Evolutionary conservation across 2,797 vertebrate genomes (phyloP).

Genomic region (Synaphobranchus kaupii): DNA sequence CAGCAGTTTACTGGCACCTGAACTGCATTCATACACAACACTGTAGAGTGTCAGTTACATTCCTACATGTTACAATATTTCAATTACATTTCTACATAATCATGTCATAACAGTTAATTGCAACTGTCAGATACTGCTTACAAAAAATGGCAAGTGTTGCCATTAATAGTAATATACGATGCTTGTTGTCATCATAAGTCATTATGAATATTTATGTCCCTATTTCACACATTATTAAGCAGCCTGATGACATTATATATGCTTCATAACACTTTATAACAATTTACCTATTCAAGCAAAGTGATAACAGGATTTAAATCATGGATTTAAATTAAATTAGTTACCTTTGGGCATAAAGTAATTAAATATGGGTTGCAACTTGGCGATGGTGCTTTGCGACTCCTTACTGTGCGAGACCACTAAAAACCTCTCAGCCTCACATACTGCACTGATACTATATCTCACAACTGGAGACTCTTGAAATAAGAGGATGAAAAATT

Average conservation of each 20-base stretch:
- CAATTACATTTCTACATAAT: not conserved
- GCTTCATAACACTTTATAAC: constrained; percentile 12
- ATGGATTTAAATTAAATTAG: not conserved
- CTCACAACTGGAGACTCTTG: not conserved
- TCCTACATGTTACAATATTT: not conserved
- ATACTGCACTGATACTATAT: not conserved
- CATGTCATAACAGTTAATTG: not conserved
- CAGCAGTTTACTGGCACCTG: not conserved
- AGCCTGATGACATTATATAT: not conserved
- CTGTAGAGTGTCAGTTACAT: not conserved
- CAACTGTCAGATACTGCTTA: not conserved
- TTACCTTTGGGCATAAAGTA: not conserved
- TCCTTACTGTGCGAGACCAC: not conserved
- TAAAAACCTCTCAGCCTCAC: not conserved
- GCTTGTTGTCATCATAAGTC: not conserved
- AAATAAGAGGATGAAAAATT: not conserved
- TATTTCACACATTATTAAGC: not conserved
- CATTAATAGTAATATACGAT: not conserved
- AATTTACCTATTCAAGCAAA: not conserved
- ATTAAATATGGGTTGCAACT: not conserved
- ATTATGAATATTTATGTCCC: not conserved
- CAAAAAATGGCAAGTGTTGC: not conserved
- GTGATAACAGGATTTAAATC: not conserved
- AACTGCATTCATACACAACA: not conserved
- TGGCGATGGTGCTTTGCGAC: not conserved